Conservation (phyloP, 35 echinoderm and acorn worm genomes). For the Lytechinus pictus region DNA sequence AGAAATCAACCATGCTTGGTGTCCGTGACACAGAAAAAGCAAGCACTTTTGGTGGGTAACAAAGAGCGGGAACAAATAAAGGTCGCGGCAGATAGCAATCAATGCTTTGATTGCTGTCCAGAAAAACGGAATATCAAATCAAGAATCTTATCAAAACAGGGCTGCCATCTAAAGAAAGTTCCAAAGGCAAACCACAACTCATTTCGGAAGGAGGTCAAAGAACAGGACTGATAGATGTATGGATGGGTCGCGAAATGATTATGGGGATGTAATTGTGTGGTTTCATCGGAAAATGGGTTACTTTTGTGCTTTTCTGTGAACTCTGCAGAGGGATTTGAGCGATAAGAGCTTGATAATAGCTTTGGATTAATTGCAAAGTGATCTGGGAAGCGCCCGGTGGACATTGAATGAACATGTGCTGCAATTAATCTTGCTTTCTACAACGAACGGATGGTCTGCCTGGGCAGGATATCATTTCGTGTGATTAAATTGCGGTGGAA, state of each 20-base stretch:
- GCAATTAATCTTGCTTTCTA: background rate
- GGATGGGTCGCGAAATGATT: background rate
- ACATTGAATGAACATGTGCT: background rate
- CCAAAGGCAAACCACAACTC: background rate
- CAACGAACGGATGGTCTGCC: background rate
- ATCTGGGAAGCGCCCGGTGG: background rate
- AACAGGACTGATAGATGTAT: background rate
- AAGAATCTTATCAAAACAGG: background rate
- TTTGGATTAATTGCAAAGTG: background rate
- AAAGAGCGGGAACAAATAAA: background rate
- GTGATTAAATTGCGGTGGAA: background rate
- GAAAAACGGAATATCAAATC: background rate
- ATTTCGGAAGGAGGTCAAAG: background rate
- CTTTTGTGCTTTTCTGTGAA: background rate
- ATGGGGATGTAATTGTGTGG: background rate
- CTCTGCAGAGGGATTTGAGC: background rate
- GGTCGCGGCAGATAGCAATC: background rate
- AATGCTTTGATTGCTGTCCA: background rate
- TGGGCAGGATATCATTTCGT: background rate
- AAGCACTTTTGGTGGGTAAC: background rate
- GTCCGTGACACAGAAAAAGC: background rate
- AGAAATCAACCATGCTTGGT: background rate
- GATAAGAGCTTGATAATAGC: background rate
- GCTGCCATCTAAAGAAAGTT: background rate
- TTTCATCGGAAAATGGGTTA: conserved; percentile 7